Percentiles rank a stretch among this genome's conserved stretches.
Conservation (phyloP, 2,797 vertebrate genomes). For the Paramormyrops hopkinsi region DNA sequence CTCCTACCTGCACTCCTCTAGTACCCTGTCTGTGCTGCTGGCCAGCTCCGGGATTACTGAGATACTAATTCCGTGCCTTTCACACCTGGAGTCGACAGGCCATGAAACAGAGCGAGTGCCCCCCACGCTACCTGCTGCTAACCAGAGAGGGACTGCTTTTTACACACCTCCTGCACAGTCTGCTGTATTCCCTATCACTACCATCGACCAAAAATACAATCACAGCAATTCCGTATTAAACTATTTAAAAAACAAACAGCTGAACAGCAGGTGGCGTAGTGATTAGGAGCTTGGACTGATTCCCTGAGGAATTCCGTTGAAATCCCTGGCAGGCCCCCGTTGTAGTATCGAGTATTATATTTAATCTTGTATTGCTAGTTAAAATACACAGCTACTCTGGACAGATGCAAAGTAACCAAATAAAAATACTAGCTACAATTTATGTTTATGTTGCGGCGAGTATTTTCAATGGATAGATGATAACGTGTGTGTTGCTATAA, state of each 20-base stretch:
- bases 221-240: background rate
- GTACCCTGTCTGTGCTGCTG: constrained; percentile 45
- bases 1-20: constrained; percentile 41
- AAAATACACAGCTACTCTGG: background rate
- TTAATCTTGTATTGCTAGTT: background rate
- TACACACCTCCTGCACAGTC: background rate
- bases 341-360: background rate
- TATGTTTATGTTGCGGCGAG: background rate
- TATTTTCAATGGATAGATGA: background rate
- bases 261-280: background rate
- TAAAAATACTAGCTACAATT: too few relatives aligned
- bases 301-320: background rate
- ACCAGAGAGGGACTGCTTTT: background rate
- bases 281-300: background rate
- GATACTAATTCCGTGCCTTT: constrained; percentile 55
- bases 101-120: constrained; percentile 63
- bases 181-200: background rate
- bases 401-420: background rate
- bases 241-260: background rate
- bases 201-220: background rate
- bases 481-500: background rate
- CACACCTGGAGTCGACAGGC: constrained; percentile 60
- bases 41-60: constrained; percentile 57
- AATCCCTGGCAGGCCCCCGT: background rate
- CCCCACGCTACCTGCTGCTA: constrained; percentile 39